A percentile compares a stretch with the other conserved stretches of the same genome.
Evolutionary conservation across 1,140 invertebrate species (phyloP).

Genomic region (Lasioglossum baleicum): DNA sequence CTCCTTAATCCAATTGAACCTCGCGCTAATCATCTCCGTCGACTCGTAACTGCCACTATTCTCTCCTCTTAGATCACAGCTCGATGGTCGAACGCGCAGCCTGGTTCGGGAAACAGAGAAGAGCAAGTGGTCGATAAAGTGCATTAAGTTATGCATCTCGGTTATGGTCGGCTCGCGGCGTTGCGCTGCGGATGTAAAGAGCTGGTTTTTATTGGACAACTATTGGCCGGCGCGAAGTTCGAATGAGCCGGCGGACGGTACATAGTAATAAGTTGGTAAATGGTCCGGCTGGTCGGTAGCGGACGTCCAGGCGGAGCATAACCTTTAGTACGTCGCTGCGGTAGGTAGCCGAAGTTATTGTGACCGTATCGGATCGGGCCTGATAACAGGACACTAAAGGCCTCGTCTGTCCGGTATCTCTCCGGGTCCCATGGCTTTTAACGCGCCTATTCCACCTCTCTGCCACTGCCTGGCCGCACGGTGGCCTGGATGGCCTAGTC

Average conservation of each 20-base stretch:
- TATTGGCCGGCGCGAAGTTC: slow-evolving; percentile 56
- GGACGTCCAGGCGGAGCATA: slow-evolving; percentile 37
- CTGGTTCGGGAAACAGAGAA: background rate
- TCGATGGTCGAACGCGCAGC: too few relatives aligned
- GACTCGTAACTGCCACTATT: too few relatives aligned
- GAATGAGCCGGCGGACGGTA: slow-evolving; percentile 56
- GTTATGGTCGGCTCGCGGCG: slow-evolving; percentile 35
- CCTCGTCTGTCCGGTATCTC: slow-evolving; percentile 58
- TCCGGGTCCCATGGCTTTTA: slow-evolving; percentile 42
- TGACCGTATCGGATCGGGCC: slow-evolving; percentile 68
- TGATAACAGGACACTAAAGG: slow-evolving; percentile 70
- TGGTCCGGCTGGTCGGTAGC: slow-evolving; percentile 47
- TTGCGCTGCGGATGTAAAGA: slow-evolving; percentile 54
- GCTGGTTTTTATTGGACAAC: slow-evolving; percentile 63
- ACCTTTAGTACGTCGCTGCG: slow-evolving; percentile 63
- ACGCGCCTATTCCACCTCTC: slow-evolving; percentile 24
- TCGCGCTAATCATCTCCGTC: too few relatives aligned
- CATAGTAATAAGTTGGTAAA: slow-evolving; percentile 64
- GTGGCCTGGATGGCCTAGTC: slow-evolving; percentile 19
- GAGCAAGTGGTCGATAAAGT: slow-evolving; percentile 40
- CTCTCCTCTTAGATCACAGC: too few relatives aligned
- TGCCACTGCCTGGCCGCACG: background rate
- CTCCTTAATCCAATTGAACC: too few relatives aligned
- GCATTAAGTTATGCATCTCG: slow-evolving; percentile 53
- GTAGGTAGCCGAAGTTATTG: slow-evolving; percentile 68